phyloP scores from a whole-genome alignment of 1,140 invertebrate genomes.

The Pollicipes pollicipes region DNA sequence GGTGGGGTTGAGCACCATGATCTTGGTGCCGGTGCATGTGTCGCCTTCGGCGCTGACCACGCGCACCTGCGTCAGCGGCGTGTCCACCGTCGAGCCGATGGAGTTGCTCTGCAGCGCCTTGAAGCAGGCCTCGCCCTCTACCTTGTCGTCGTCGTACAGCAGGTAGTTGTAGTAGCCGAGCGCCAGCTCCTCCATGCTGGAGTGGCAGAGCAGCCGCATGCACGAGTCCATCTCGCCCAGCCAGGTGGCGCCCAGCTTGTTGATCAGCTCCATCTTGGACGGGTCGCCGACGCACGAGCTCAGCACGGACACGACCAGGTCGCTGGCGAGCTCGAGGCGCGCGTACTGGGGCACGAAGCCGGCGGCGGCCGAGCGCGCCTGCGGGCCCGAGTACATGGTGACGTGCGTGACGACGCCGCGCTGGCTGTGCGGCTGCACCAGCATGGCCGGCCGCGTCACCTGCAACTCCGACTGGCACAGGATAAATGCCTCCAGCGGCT shows the following conservation, averaged over 20 bases:
- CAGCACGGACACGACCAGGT: constrained; percentile 3
- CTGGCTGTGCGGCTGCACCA: background rate
- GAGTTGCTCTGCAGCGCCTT: background rate
- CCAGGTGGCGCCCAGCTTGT: background rate
- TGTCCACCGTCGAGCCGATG: background rate
- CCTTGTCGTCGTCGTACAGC: background rate
- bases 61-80: constrained; percentile 4
- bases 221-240: background rate
- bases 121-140: background rate
- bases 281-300: background rate
- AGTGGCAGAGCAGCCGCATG: background rate
- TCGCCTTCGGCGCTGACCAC: background rate
- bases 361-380: background rate
- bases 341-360: constrained; percentile 3
- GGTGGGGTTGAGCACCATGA: constrained; percentile 3
- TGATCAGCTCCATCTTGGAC: constrained; percentile 1
- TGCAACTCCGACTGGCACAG: background rate
- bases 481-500: background rate
- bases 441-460: background rate
- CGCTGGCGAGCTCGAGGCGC: background rate
- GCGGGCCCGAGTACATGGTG: background rate
- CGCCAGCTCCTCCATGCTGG: background rate
- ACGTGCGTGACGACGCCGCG: background rate
- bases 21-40: background rate
- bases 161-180: constrained; percentile 1